phyloP scores from a whole-genome alignment of 2,113 vertebrate genomes.

The Coracopsis vasa region DNA sequence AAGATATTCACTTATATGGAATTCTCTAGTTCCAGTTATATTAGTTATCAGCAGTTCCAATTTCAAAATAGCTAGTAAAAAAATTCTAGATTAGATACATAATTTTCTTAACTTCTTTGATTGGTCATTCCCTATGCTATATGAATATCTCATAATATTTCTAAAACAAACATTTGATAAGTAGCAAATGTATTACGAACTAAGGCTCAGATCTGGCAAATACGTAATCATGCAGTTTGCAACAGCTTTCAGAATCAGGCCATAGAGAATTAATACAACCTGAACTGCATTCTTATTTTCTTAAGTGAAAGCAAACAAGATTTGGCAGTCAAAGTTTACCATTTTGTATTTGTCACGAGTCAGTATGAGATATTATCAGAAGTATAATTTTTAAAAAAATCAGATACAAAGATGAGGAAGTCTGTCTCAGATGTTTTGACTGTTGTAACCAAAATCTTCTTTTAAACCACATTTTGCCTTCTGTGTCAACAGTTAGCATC shows the following conservation, averaged over 20 bases:
- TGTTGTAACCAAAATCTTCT: not conserved
- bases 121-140: not conserved
- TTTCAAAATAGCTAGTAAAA: not conserved
- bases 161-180: not conserved
- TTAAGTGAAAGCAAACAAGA: not conserved
- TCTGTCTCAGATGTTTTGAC: not conserved
- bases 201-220: not conserved
- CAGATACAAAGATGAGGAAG: not conserved
- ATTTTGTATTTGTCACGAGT: not conserved
- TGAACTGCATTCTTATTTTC: not conserved
- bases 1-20: not conserved
- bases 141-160: not conserved
- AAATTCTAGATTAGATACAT: not conserved
- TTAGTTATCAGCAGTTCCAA: not conserved
- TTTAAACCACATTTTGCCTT: not conserved
- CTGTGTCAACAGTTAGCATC: conserved; percentile 52
- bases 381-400: not conserved
- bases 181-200: not conserved
- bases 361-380: not conserved
- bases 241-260: not conserved
- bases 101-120: not conserved
- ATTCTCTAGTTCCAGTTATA: not conserved
- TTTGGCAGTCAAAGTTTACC: not conserved
- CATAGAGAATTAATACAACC: not conserved
- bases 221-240: not conserved